phyloP scores from a whole-genome alignment of 2,888 invertebrate genomes.

The Hirtodrosophila cameraria region DNA sequence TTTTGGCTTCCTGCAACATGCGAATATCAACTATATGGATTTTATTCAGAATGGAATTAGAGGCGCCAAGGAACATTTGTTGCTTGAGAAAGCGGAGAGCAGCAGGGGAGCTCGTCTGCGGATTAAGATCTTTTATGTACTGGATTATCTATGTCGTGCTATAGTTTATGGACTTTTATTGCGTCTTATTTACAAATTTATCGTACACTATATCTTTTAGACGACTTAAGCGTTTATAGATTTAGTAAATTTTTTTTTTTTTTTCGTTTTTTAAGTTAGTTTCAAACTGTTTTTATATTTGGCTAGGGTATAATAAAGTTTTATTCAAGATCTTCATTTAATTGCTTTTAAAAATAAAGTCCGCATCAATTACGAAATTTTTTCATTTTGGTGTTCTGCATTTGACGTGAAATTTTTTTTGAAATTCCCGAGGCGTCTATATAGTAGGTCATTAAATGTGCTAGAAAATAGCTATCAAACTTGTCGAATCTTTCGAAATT shows the following conservation, averaged over 20 bases:
- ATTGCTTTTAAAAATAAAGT: no score
- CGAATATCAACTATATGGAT: conserved; percentile 66
- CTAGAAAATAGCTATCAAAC: no score
- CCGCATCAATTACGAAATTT: no score
- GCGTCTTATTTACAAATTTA: conserved; percentile 44
- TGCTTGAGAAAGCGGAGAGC: conserved; percentile 78
- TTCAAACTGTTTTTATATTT: neutral
- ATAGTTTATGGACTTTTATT: conserved; percentile 57
- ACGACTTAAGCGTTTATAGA: neutral
- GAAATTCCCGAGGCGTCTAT: no score
- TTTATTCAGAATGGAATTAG: conserved; percentile 77
- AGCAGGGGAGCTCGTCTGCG: conserved; percentile 63
- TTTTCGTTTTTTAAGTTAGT: conserved; percentile 15
- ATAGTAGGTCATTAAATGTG: no score
- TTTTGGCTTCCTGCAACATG: conserved; percentile 71
- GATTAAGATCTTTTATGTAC: conserved; percentile 62
- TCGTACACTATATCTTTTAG: conserved; percentile 36
- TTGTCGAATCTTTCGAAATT: no score
- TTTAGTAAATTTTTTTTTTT: conserved; percentile 13
- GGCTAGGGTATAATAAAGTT: conserved; percentile 37
- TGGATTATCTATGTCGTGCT: conserved; percentile 66
- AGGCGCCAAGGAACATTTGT: conserved; percentile 80
- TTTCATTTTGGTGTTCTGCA: no score
- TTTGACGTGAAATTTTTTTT: no score
- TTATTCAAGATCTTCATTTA: no score